Evolutionary conservation across 2,113 vertebrate species (phyloP).

Genomic region (Archocentrus centrarchus): DNA sequence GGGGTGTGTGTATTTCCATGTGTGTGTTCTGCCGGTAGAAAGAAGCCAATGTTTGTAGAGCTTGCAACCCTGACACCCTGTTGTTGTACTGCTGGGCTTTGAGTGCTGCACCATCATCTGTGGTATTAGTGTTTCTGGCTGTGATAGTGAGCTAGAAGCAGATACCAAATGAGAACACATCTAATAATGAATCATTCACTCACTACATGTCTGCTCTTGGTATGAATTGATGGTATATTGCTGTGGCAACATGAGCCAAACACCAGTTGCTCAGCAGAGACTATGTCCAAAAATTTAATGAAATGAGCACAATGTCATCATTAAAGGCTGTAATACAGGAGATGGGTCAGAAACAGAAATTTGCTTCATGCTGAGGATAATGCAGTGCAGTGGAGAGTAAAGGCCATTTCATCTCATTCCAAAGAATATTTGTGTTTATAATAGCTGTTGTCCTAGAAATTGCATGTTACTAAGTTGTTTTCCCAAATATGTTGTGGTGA

Average conservation of each 20-base stretch:
- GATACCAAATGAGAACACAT: slow-evolving; percentile 45
- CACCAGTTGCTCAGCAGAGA: slow-evolving; percentile 36
- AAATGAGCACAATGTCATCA: slow-evolving; percentile 5
- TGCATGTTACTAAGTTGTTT: background rate
- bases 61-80: slow-evolving; percentile 41
- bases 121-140: slow-evolving; percentile 54
- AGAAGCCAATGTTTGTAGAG: slow-evolving; percentile 59
- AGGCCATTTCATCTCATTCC: background rate
- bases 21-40: slow-evolving; percentile 43
- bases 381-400: background rate
- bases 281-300: slow-evolving; percentile 23
- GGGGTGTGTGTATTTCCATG: slow-evolving; percentile 16
- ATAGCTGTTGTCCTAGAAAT: background rate
- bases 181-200: slow-evolving; percentile 43
- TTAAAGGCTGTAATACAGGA: background rate
- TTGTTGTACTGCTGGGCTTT: slow-evolving; percentile 52
- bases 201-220: slow-evolving; percentile 12
- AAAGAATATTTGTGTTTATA: background rate
- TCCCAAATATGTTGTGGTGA: background rate
- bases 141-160: slow-evolving; percentile 29
- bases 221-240: slow-evolving; percentile 11
- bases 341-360: background rate
- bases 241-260: slow-evolving; percentile 39
- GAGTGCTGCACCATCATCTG: slow-evolving; percentile 53
- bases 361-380: background rate